These are phyloP conservation scores for Himalopsyche anomala DNA, from an alignment of 2,888 invertebrate species.

Conservation along the genomic window DNA sequence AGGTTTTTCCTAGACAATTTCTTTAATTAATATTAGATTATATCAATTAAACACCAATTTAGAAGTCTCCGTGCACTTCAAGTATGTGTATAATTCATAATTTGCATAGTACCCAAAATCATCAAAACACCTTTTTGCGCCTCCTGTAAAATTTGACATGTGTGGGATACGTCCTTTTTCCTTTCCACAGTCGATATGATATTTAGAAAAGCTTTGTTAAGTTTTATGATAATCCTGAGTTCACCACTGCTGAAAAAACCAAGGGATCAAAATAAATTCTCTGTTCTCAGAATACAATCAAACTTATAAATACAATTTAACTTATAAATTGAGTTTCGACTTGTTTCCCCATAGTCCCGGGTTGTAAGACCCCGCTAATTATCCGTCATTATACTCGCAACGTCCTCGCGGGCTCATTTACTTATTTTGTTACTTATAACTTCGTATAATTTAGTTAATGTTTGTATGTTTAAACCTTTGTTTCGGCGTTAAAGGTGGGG, in stretches of 20 bases:
- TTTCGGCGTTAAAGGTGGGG: neutral
- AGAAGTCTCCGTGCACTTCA: too few relatives aligned
- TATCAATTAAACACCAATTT: too few relatives aligned
- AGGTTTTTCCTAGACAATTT: too few relatives aligned
- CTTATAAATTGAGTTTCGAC: constrained; percentile 61
- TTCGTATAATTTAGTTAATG: constrained; percentile 4
- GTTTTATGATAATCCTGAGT: neutral
- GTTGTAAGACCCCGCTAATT: constrained; percentile 23
- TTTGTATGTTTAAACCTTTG: constrained; percentile 20
- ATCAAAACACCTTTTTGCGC: too few relatives aligned
- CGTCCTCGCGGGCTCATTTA: constrained; percentile 6
- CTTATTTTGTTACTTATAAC: constrained; percentile 23
- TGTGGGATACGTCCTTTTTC: too few relatives aligned
- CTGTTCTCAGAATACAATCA: constrained; percentile 54
- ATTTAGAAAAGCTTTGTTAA: too few relatives aligned
- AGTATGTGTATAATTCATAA: too few relatives aligned
- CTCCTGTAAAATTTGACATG: too few relatives aligned
- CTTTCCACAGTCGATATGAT: too few relatives aligned
- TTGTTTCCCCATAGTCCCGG: constrained; percentile 47
- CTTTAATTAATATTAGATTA: too few relatives aligned
- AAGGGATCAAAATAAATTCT: neutral
- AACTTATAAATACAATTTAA: constrained; percentile 61
- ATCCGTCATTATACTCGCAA: constrained; percentile 44
- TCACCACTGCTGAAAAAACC: neutral
- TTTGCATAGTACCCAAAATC: too few relatives aligned